Base-by-base conservation (phyloP, 2,113 vertebrate species). In the Odontophorus gujanensis region DNA sequence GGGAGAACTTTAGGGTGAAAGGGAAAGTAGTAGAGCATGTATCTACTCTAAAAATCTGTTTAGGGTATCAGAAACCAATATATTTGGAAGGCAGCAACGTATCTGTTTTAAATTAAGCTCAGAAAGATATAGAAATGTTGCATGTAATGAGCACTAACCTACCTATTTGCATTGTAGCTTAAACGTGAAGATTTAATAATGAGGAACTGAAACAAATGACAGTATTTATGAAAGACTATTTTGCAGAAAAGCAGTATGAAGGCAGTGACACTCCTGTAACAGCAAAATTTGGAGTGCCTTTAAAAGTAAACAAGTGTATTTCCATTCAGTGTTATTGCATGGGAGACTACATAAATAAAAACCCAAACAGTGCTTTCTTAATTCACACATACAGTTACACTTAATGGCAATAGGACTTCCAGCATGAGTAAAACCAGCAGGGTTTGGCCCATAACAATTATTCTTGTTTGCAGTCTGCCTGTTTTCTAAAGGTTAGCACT, bases 1-100 rank as follows among this genome's bases (percentile, higher is more conserved):
- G 94, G 90, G 92, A 93, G 95, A 97, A 97, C 95, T 97, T 97
- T 96, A 96, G 94, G 94, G 78, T 92, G 95, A 95, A 95, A 95
- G 80, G 81, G 90, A 95, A 96, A 97, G 89, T 96, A 97, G 97
- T 96, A 69, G 83, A 88, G 78, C 96, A 94, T 96, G 90, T 87
- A 76, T 94, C 69, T 96, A 85, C 93, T 92, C 92, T 94, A 71
- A 83, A 95, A 97, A 97, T 97, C 89, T 96, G 82, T 97, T 97
- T 96, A 96, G 90, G 75, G 77, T 67, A 91, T 87, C 18, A 82
- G 96, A 96, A 95, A 42, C 30, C 65, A 65, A 68, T 57, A 63
- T 76, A 65, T 94, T 97, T 51, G 78, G 19, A 75, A 94, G 91
- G 83, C 61, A 87, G 36, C 55, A 8, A 12, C 21, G 11, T 90